Conservation (phyloP, 2,888 invertebrate species). For the Fissipunctia ypsillon region DNA sequence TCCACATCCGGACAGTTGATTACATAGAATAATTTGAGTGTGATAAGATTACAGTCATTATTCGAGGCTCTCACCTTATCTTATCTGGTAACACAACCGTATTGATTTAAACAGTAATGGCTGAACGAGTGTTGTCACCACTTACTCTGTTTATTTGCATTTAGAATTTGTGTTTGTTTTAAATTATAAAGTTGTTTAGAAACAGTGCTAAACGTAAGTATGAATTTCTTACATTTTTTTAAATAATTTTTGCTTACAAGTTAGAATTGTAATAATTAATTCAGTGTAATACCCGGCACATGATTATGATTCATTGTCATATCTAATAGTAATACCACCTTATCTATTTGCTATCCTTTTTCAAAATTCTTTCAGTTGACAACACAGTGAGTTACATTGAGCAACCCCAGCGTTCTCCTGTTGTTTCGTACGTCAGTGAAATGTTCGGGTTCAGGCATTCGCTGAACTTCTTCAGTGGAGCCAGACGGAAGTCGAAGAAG, state of each 20-base stretch:
- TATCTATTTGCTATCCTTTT: constrained; percentile 10
- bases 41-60: constrained; percentile 84
- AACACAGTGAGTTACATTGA: constrained; percentile 65
- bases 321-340: constrained; percentile 25
- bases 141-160: constrained; percentile 72
- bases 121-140: constrained; percentile 72
- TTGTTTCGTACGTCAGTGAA: constrained; percentile 65
- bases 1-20: constrained; percentile 65
- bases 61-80: constrained; percentile 79
- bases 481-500: constrained; percentile 50
- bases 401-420: constrained; percentile 66
- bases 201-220: constrained; percentile 71
- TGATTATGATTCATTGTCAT: constrained; percentile 38
- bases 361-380: constrained; percentile 65
- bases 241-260: background rate
- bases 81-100: constrained; percentile 80
- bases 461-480: constrained; percentile 75
- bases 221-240: constrained; percentile 13
- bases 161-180: constrained; percentile 55
- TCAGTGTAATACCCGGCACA: background rate
- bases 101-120: constrained; percentile 81
- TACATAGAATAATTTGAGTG: constrained; percentile 72
- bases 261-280: background rate
- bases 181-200: constrained; percentile 60
- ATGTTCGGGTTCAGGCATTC: constrained; percentile 83